Base-by-base conservation (phyloP, 1,140 invertebrate species). In the Trachelipus rathkii region DNA sequence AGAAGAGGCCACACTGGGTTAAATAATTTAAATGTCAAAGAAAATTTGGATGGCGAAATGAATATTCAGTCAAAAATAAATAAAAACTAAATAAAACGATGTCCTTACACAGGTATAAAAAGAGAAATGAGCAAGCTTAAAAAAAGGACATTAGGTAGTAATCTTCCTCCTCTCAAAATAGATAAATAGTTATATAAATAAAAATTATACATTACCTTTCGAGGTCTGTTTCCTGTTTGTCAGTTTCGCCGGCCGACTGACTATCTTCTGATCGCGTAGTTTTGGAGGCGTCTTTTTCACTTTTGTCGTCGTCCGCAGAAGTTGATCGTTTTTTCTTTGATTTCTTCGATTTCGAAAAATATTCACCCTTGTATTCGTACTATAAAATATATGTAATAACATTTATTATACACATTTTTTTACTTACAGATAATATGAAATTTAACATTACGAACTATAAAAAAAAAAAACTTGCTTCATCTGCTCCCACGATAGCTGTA, bases 321-420 rank as follows among this genome's bases (percentile, higher is more conserved):
- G 91, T n/a, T 83, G 92, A 92, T 85, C 92, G 92, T 82, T 89
- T 89, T 77, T 86, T 86, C 46, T 82, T 80, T 82, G 90, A 79
- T 60, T 82, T 89, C 81, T 87, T 88, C 67, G 86, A 85, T 24
- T 74, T 81, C 10, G 86, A 85, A 74, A 74, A 79, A 23, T 75
- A 77, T 67, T 87, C 86, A 9, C 91, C 91, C 84, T 89, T 90
- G 84, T 92, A 92, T 83, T 93, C 90, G 83, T 94, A 92, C 89
- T 93, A 82, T 21, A 87, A 86, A 60, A 60, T 60, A 19, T 0
- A 19, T 8, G 33, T 33, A 33, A 33, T 3, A 33, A 33, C 33
- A 33, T 33, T 33, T 33, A 33, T 3, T 2, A 60, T 60, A 60
- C 53, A 60, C 8, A 60, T 60, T 3, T 2, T 3, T 60, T n/a